Conservation (phyloP, 1,140 invertebrate genomes). For the Apis mellifera region DNA sequence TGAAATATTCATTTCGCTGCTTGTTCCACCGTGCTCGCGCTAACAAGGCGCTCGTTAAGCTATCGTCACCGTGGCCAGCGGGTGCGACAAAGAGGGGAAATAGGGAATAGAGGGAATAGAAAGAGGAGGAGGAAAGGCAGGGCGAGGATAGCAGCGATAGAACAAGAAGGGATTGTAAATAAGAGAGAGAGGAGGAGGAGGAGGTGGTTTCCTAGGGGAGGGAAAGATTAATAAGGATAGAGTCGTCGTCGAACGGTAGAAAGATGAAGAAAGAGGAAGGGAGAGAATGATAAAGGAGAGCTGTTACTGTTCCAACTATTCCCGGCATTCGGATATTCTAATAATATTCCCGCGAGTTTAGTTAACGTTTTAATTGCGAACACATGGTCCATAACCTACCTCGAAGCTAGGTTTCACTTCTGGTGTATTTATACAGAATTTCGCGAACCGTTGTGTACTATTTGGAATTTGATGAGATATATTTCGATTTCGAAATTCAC, state of each 20-base stretch:
- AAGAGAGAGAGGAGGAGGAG: not conserved
- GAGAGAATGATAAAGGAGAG: slow-evolving; percentile 32
- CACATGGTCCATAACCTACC: not conserved
- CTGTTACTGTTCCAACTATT: slow-evolving; percentile 30
- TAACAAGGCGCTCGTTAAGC: slow-evolving; percentile 56
- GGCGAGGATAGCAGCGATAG: not conserved
- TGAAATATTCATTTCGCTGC: slow-evolving; percentile 57
- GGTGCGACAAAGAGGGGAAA: slow-evolving; percentile 12
- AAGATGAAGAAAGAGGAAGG: not conserved
- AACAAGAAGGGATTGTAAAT: not conserved
- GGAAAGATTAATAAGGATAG: not conserved
- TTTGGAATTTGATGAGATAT: not conserved
- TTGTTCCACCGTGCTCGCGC: slow-evolving; percentile 51
- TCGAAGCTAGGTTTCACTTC: not conserved
- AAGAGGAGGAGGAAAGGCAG: not conserved
- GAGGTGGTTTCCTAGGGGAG: not conserved
- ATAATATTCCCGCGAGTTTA: slow-evolving; percentile 39
- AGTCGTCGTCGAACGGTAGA: not conserved
- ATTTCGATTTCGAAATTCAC: too few species aligned
- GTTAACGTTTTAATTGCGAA: slow-evolving; percentile 48
- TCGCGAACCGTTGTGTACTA: not conserved
- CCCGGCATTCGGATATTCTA: slow-evolving; percentile 40
- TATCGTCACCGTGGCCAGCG: slow-evolving; percentile 44
- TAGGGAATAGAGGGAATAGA: not conserved
- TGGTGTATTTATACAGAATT: not conserved